Conservation (phyloP, 2,797 vertebrate genomes). For the Carduelis carduelis region DNA sequence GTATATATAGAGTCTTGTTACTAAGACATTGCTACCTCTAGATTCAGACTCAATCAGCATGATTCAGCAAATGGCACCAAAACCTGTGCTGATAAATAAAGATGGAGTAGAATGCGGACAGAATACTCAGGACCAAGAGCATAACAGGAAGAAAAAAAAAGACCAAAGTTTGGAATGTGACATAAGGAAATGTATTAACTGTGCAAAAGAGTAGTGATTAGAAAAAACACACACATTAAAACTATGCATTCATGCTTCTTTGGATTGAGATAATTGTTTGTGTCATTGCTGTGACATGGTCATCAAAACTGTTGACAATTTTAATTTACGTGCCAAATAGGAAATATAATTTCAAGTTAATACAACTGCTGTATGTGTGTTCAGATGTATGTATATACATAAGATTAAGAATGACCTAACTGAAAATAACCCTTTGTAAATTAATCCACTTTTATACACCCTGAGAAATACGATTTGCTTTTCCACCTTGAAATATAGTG, state of each 20-base stretch:
- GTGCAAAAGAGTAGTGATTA: background rate
- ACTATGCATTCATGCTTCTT: background rate
- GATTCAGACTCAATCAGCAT: background rate
- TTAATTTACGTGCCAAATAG: background rate
- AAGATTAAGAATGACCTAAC: background rate
- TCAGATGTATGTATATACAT: background rate
- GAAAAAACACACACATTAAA: background rate
- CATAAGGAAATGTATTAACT: background rate
- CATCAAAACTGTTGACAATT: background rate
- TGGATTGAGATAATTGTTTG: background rate
- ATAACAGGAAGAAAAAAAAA: background rate
- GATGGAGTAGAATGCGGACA: background rate
- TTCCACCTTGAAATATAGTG: background rate
- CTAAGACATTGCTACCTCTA: background rate
- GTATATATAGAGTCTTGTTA: background rate
- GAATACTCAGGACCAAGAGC: background rate
- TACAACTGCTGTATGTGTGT: background rate
- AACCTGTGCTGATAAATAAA: background rate
- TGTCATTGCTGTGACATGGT: background rate
- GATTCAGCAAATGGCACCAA: background rate
- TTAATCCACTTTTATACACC: background rate
- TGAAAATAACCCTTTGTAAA: background rate
- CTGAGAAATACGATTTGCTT: background rate
- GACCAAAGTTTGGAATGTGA: background rate
- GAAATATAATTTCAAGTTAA: background rate